Evolutionary conservation across 2,888 invertebrate species (phyloP), one percentile per base, ranked within the genome.

Genomic region (Xylota segnis): DNA sequence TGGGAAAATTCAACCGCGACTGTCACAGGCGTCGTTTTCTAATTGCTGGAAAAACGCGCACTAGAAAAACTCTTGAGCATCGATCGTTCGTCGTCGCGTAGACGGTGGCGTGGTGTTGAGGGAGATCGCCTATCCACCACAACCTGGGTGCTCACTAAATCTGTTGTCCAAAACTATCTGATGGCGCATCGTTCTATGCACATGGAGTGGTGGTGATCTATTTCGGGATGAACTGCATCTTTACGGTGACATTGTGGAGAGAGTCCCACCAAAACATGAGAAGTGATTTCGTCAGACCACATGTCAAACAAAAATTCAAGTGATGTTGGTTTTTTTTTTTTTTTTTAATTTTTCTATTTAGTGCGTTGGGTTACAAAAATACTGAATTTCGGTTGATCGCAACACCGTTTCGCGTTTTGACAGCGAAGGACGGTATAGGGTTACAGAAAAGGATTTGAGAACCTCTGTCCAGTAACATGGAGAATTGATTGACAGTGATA

Each of bases 1-100:
- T 86, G 86, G 86, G 86, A 86, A 86, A 86, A 86, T 72, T 66
- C 72, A 72, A 81, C 70, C 75, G 84, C 75, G 59, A 71, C 84
- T 84, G 84, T 84, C 81, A 71, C 84, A 84, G 71, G 84, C 84
- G 71, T 81, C 70, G 70, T 81, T 81, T 81, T 84, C 84, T 81
- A 72, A 74, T 83, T 74, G 68, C 74, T 74, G 50, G 68, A 18
- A 18, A 23, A 75, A 71, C 75, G 78, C 27, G 18, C 83, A 75
- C 70, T 70, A 74, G 47, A 45, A 45, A 76, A 23, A 40, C 32
- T 47, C 68, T 34, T 50, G 63, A 63, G 56, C 23, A 45, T 63
- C 52, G 74, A n/a, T 43, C 54, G 45, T 61, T 29, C 40, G 65
- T 14, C 40, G 12, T 14, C 4, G 9, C 43, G n/a, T n/a, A n/a